A percentile compares a stretch with the other conserved stretches of the same genome.
These are phyloP conservation scores for Synanthedon tipuliformis DNA, from an alignment of 2,888 invertebrate genomes.

Conservation along the genomic window DNA sequence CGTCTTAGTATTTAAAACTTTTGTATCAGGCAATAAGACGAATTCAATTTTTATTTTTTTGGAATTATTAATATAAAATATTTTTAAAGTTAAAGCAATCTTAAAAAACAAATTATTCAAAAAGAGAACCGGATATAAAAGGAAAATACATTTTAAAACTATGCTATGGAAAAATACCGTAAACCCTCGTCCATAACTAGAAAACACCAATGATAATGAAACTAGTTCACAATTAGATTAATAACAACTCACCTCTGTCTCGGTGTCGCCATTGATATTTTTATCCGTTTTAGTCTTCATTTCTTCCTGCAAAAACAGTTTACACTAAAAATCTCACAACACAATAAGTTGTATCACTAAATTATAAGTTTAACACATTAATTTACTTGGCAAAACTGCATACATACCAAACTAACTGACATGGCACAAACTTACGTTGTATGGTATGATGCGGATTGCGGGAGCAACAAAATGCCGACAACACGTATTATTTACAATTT, in stretches of 20 bases:
- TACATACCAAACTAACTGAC: conserved; percentile 52
- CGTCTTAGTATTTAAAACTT: too few species aligned
- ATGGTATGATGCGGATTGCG: conserved; percentile 9
- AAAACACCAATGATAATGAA: not conserved
- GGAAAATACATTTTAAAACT: too few species aligned
- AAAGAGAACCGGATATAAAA: too few species aligned
- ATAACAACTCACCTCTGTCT: conserved; percentile 64
- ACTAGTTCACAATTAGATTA: conserved; percentile 13
- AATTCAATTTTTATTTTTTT: too few species aligned
- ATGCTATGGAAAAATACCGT: too few species aligned
- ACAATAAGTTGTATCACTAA: conserved; percentile 33
- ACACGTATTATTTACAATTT: conserved; percentile 11
- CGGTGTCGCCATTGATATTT: conserved; percentile 67
- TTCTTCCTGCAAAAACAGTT: conserved; percentile 61
- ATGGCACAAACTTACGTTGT: conserved; percentile 37
- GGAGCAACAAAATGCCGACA: conserved; percentile 43
- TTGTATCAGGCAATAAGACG: too few species aligned
- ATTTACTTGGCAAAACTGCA: conserved; percentile 49
- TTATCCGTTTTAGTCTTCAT: conserved; percentile 72
- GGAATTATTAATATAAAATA: too few species aligned
- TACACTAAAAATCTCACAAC: conserved; percentile 50
- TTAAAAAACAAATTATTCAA: too few species aligned
- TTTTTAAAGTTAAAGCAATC: too few species aligned
- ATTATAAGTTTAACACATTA: conserved; percentile 43
- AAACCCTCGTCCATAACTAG: too few species aligned